These are phyloP conservation scores for Hyles euphorbiae DNA, from an alignment of 1,140 invertebrate genomes.

Conservation along the genomic window DNA sequence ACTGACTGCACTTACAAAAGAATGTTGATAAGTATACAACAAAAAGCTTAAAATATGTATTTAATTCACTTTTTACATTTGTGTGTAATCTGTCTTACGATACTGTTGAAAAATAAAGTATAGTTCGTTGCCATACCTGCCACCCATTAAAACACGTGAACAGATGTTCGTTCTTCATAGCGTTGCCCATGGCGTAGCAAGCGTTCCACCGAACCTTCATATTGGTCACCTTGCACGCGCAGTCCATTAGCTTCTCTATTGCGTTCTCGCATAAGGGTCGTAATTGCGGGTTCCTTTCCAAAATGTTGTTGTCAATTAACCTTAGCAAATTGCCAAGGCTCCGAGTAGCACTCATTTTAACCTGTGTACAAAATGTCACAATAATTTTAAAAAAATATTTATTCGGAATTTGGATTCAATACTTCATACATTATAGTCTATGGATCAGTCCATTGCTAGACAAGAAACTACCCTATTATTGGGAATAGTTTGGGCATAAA, in stretches of 20 bases:
- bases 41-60: no score
- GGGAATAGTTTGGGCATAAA: no score
- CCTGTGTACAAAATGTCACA: conserved; percentile 29
- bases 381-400: no score
- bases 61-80: no score
- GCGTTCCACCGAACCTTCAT: conserved; percentile 95
- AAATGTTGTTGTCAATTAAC: conserved; percentile 76
- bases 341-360: conserved; percentile 87
- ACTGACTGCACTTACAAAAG: no score
- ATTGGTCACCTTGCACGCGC: conserved; percentile 80
- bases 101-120: no score
- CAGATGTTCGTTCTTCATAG: conserved; percentile 80
- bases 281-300: conserved; percentile 66
- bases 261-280: conserved; percentile 73
- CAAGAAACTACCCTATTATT: no score
- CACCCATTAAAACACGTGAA: conserved; percentile 73
- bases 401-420: no score
- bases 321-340: conserved; percentile 87
- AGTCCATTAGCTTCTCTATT: conserved; percentile 80
- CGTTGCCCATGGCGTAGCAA: conserved; percentile 89
- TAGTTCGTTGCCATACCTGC: conserved; percentile 60
- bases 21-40: no score
- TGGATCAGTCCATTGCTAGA: no score
- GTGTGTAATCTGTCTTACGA: no score
- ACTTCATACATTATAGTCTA: no score